Evolutionary conservation across 2,797 vertebrate genomes (phyloP).

Genomic region (Cirrhinus mrigala): DNA sequence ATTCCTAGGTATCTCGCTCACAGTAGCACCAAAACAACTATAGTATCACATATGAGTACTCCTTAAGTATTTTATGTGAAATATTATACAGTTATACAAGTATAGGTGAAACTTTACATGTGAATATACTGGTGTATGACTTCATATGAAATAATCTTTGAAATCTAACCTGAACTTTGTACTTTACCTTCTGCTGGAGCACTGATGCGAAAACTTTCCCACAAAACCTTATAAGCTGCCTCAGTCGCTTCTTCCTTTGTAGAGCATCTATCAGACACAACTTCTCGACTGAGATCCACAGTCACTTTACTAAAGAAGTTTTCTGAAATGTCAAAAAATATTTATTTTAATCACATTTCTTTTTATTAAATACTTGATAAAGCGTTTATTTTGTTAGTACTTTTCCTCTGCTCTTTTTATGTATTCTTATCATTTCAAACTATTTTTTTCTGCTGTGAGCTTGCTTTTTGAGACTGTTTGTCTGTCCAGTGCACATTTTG

Average conservation of each 20-base stretch:
- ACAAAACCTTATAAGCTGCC: constrained; percentile 61
- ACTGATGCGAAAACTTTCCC: constrained; percentile 40
- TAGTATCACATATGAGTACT: not conserved
- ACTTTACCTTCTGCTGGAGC: constrained; percentile 49
- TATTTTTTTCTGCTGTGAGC: not conserved
- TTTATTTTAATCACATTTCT: not conserved
- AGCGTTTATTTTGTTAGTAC: not conserved
- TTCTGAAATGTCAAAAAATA: constrained; percentile 47
- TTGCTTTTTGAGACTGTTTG: not conserved
- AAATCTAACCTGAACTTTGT: not conserved
- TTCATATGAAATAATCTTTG: not conserved
- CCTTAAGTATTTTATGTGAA: not conserved
- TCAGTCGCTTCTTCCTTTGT: constrained; percentile 54
- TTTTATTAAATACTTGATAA: not conserved
- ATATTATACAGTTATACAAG: not conserved
- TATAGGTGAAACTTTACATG: not conserved
- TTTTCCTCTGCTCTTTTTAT: not conserved
- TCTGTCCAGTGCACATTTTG: not conserved
- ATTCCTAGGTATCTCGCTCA: not conserved
- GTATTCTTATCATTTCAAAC: not conserved
- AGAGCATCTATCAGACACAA: constrained; percentile 19
- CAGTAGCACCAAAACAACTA: not conserved
- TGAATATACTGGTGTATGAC: not conserved
- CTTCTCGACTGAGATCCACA: constrained; percentile 46
- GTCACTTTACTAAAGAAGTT: constrained; percentile 59